Evolutionary conservation across 2,797 vertebrate species (phyloP).

Genomic region (Gymnopithys bicolor): DNA sequence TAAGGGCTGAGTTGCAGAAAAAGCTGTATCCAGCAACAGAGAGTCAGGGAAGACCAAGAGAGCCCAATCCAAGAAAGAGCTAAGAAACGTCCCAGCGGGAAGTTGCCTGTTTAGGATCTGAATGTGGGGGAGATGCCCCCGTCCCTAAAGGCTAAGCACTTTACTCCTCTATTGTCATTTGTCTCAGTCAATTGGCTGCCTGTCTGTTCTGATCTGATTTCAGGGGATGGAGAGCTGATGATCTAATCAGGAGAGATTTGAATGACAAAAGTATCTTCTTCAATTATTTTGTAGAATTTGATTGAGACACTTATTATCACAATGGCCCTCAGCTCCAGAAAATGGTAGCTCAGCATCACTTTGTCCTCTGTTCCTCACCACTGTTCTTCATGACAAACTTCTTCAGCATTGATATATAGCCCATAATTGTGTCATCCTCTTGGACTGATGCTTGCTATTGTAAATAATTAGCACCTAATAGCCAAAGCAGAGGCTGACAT

Average conservation of each 20-base stretch:
- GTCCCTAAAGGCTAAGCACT: neutral
- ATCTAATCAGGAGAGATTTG: neutral
- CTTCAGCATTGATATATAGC: neutral
- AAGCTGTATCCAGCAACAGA: neutral
- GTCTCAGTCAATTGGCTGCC: neutral
- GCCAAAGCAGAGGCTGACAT: neutral
- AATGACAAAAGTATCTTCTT: neutral
- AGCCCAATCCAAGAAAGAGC: neutral
- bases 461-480: conserved; percentile 7
- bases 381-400: neutral
- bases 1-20: neutral
- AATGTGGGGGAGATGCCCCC: neutral
- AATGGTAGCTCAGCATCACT: neutral
- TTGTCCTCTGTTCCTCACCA: neutral
- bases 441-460: neutral
- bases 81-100: neutral
- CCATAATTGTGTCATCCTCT: neutral
- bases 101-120: neutral
- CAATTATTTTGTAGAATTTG: neutral
- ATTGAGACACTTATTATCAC: neutral
- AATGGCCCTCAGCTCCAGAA: neutral
- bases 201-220: neutral
- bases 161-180: neutral
- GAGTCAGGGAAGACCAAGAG: neutral
- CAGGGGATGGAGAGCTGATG: neutral